Evolutionary conservation across 2,797 vertebrate species (phyloP).

Genomic region (Craterocephalus amniculus): DNA sequence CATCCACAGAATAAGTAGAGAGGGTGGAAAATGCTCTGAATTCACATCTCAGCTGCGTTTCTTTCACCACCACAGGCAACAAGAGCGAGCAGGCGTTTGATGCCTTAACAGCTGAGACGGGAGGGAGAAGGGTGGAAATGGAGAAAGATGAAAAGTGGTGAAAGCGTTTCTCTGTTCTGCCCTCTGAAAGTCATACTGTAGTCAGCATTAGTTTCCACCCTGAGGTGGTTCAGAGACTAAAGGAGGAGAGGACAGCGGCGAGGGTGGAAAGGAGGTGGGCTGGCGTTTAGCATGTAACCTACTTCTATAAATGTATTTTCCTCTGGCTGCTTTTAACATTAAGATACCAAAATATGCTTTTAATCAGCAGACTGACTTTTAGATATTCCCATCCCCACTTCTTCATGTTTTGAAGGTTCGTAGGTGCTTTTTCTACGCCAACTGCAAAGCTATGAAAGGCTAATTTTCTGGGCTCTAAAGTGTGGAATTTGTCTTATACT

Average conservation of each 20-base stretch:
- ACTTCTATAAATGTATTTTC: conserved; percentile 26
- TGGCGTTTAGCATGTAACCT: conserved; percentile 34
- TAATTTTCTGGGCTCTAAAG: no score
- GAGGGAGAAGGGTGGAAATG: conserved; percentile 38
- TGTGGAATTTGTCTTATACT: no score
- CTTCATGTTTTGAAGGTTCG: no score
- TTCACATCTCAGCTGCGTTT: conserved; percentile 47
- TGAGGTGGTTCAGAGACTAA: conserved; percentile 38
- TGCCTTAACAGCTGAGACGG: conserved; percentile 44
- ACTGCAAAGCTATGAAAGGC: no score
- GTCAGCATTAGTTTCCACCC: conserved; percentile 45
- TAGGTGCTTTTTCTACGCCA: no score
- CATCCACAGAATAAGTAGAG: conserved; percentile 42
- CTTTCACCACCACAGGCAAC: conserved; percentile 62
- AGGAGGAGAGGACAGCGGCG: conserved; percentile 4
- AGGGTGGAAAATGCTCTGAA: conserved; percentile 41
- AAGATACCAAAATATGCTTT: not conserved
- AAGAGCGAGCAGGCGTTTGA: conserved; percentile 53
- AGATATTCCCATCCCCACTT: not conserved
- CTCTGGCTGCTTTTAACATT: conserved; percentile 13
- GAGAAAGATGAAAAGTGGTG: conserved; percentile 43
- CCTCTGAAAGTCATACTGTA: conserved; percentile 49
- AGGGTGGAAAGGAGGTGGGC: conserved; percentile 17
- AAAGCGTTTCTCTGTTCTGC: conserved; percentile 55
- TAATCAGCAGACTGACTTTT: not conserved